Evolutionary conservation across 1,140 invertebrate genomes (phyloP), one percentile per base, ranked within the genome.

Genomic region (Epicauta chinensis): DNA sequence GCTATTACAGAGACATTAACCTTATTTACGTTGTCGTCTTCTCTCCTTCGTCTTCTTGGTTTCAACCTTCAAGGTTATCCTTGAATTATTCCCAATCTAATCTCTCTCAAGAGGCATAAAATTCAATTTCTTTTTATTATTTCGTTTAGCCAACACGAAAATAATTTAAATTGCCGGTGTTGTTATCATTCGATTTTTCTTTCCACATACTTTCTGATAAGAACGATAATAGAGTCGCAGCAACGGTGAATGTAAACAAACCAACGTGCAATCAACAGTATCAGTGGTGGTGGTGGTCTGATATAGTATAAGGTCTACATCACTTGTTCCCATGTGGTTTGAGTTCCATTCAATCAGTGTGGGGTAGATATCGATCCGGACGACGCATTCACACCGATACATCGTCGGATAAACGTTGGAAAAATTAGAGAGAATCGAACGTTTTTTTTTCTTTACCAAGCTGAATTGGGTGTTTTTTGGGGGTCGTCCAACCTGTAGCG

Each of bases 331-430:
- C 51, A 53, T 53, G 51, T 53, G 51, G 44, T 35, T 44, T 36
- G 11, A 42, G 45, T 53, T 44, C 51, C 51, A 53, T 53, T 53
- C 51, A 53, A 53, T 53, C 51, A 53, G 51, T 44, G 35, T 13
- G 23, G 23, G 23, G 4, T 23, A 3, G 43, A 41, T 53, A 53
- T 53, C 51, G 51, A 53, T 48, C 51, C 43, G 45, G 13, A 16
- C 14, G 14, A n/a, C n/a, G n/a, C n/a, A n/a, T n/a, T n/a, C n/a
- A n/a, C n/a, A n/a, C n/a, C n/a, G n/a, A n/a, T n/a, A n/a, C n/a
- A n/a, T n/a, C n/a, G n/a, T n/a, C n/a, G n/a, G n/a, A n/a, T n/a
- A n/a, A n/a, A n/a, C n/a, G n/a, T n/a, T n/a, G n/a, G n/a, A n/a
- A n/a, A n/a, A n/a, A n/a, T n/a, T n/a, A n/a, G n/a, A n/a, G n/a